Evolutionary conservation across 2,113 vertebrate species (phyloP).

Genomic region (Cricetomys ansorgei): DNA sequence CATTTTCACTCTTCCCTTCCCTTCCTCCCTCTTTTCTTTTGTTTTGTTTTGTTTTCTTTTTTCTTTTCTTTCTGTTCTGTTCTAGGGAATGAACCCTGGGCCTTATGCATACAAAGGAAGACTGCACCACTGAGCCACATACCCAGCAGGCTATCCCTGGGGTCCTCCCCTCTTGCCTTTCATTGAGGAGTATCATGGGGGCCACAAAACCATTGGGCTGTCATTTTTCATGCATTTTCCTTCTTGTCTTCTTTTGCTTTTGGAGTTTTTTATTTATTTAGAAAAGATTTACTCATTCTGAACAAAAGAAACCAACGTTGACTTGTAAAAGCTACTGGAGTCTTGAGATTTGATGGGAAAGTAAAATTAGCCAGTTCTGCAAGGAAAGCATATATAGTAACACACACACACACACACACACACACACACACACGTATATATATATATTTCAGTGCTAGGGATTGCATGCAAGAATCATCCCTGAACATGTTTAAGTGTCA

Average conservation of each 20-base stretch:
- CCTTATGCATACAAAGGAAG: no score
- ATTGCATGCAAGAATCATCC: background rate
- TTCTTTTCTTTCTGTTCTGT: background rate
- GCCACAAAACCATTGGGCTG: background rate
- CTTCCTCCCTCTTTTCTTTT: background rate
- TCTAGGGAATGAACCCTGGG: background rate
- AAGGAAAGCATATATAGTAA: no score
- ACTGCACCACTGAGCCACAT: background rate
- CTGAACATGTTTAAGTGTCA: background rate
- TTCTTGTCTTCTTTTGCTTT: constrained; percentile 32
- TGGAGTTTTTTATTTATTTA: constrained; percentile 46
- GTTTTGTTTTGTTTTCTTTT: background rate
- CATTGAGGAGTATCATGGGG: background rate
- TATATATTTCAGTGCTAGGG: background rate
- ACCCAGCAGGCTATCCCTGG: background rate
- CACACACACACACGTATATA: no score
- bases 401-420: no score
- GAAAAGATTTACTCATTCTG: background rate
- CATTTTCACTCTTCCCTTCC: no score
- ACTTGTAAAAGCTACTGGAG: constrained; percentile 45
- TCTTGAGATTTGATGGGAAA: constrained; percentile 31
- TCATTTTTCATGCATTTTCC: background rate
- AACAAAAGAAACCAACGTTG: constrained; percentile 69
- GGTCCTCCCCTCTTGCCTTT: background rate
- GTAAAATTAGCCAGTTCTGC: background rate